phyloP scores from a whole-genome alignment of 2,797 vertebrate species.

The Thripadectes ignobilis region DNA sequence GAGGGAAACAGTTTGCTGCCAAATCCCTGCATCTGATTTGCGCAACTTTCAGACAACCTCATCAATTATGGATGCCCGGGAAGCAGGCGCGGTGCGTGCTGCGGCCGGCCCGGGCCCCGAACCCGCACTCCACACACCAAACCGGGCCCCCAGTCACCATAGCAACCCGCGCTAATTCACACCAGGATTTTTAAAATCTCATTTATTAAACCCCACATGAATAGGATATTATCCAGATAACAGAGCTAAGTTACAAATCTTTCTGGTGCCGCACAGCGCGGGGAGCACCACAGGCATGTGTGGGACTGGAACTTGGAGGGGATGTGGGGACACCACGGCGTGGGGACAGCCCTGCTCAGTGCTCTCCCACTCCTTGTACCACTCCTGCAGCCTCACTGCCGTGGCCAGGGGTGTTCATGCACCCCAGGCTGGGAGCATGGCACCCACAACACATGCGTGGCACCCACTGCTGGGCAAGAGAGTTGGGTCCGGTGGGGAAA shows the following conservation, averaged over 20 bases:
- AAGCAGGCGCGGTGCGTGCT: slow-evolving; percentile 12
- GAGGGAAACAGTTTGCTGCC: slow-evolving; percentile 50
- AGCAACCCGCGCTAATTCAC: slow-evolving; percentile 73
- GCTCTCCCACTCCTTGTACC: rapidly evolving
- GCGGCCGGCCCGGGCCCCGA: slow-evolving; percentile 34
- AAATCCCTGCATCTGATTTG: slow-evolving; percentile 69
- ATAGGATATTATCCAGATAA: slow-evolving; percentile 55
- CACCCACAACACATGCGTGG: rapidly evolving
- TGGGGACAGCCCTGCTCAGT: background rate
- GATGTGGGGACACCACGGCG: rapidly evolving
- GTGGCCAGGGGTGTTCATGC: rapidly evolving
- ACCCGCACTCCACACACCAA: background rate
- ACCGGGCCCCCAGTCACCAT: slow-evolving; percentile 70
- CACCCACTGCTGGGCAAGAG: rapidly evolving
- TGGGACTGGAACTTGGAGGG: background rate
- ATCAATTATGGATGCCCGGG: slow-evolving; percentile 68
- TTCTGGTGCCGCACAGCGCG: background rate
- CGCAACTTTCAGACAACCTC: slow-evolving; percentile 71
- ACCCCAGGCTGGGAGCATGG: rapidly evolving
- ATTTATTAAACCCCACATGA: slow-evolving; percentile 60
- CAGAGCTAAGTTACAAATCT: slow-evolving; percentile 48
- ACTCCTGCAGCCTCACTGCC: background rate
- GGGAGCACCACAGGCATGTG: background rate
- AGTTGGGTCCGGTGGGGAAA: rapidly evolving
- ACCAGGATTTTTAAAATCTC: slow-evolving; percentile 74